Conservation (phyloP, 2,888 invertebrate genomes). For the Pyrrhosoma nymphula region DNA sequence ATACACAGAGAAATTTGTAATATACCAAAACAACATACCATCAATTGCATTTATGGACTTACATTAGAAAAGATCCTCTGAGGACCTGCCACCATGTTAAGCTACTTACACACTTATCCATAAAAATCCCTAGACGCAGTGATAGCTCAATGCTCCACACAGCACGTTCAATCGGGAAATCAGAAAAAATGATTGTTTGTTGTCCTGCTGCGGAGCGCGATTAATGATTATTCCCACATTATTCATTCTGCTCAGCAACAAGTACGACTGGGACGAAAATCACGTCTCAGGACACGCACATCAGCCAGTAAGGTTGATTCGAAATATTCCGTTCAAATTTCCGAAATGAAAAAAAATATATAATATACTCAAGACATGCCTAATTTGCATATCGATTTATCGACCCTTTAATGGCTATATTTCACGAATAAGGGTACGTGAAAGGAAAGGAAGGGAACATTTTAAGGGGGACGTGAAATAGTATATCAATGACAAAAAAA, state of each 20-base stretch:
- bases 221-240: neutral
- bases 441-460: too few relatives aligned
- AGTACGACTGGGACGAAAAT: neutral
- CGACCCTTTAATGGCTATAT: too few relatives aligned
- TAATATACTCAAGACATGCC: neutral
- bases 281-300: neutral
- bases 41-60: too few relatives aligned
- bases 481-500: too few relatives aligned
- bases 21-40: too few relatives aligned
- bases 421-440: too few relatives aligned
- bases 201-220: neutral
- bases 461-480: too few relatives aligned
- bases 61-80: too few relatives aligned
- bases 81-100: too few relatives aligned
- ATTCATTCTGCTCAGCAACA: neutral
- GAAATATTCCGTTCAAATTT: neutral
- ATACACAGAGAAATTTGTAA: too few relatives aligned
- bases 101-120: too few relatives aligned
- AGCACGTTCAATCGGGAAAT: neutral
- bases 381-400: too few relatives aligned
- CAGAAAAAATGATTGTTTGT: neutral
- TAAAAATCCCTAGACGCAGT: neutral
- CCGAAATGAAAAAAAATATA: neutral
- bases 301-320: neutral
- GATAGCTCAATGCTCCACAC: neutral